These are phyloP conservation scores for Cheilosia variabilis DNA, from an alignment of 2,888 invertebrate genomes.

Conservation along the genomic window DNA sequence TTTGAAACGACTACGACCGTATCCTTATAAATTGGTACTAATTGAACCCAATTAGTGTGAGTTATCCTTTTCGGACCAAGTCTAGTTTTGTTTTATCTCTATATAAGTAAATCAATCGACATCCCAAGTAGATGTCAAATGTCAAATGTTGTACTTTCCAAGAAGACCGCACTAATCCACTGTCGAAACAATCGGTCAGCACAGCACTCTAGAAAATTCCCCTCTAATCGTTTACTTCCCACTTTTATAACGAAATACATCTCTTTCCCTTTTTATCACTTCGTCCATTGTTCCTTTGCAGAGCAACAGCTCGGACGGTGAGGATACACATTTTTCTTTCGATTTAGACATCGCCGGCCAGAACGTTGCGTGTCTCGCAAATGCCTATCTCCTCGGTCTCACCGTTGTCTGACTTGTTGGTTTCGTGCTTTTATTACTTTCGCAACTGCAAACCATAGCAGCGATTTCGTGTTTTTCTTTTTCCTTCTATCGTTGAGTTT, in stretches of 20 bases:
- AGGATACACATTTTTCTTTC: not conserved
- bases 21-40: not conserved
- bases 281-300: not conserved
- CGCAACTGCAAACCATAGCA: not conserved
- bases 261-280: not conserved
- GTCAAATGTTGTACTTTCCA: not conserved
- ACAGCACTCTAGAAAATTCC: not conserved
- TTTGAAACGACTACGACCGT: too few species aligned
- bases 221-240: not conserved
- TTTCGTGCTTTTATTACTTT: slow-evolving; percentile 17
- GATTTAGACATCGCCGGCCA: not conserved
- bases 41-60: slow-evolving; percentile 7
- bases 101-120: not conserved
- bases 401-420: not conserved
- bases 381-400: not conserved
- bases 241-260: not conserved
- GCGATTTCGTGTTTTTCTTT: not conserved
- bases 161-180: not conserved
- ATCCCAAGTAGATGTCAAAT: not conserved
- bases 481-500: not conserved
- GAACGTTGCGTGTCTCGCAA: not conserved
- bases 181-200: not conserved
- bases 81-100: not conserved
- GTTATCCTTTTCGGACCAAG: not conserved
- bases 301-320: not conserved